These are phyloP conservation scores for Perca schrenkii DNA, from an alignment of 2,113 vertebrate genomes.

Conservation along the genomic window DNA sequence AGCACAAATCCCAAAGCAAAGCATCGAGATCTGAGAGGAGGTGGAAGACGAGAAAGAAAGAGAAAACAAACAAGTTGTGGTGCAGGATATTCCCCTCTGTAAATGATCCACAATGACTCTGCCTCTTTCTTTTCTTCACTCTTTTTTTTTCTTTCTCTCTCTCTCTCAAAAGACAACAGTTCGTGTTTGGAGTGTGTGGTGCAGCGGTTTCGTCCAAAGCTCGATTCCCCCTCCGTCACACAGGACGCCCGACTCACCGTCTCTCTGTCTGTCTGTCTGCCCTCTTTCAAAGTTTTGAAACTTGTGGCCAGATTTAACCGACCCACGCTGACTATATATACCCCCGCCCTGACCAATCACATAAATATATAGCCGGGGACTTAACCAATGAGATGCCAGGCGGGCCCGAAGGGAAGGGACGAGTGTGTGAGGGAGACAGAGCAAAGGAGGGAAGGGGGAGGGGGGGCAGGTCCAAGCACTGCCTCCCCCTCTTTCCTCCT, in stretches of 20 bases:
- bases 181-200: slow-evolving; percentile 67
- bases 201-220: slow-evolving; percentile 64
- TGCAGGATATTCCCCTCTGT: slow-evolving; percentile 66
- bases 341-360: slow-evolving; percentile 82
- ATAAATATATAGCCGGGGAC: slow-evolving; percentile 53
- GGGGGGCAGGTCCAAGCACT: slow-evolving; percentile 36
- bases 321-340: slow-evolving; percentile 84
- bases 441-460: slow-evolving; percentile 54
- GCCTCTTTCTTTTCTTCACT: slow-evolving; percentile 52
- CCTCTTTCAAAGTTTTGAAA: slow-evolving; percentile 78
- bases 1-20: slow-evolving; percentile 72
- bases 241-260: slow-evolving; percentile 52
- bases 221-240: slow-evolving; percentile 58
- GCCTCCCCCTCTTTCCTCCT: slow-evolving; percentile 62
- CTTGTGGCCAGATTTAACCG: slow-evolving; percentile 85
- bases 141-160: neutral
- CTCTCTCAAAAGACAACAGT: slow-evolving; percentile 35
- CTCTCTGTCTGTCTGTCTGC: slow-evolving; percentile 60
- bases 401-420: slow-evolving; percentile 46
- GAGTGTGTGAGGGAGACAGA: slow-evolving; percentile 33
- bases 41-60: slow-evolving; percentile 31
- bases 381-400: slow-evolving; percentile 79
- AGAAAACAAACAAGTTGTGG: slow-evolving; percentile 60
- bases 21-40: slow-evolving; percentile 74
- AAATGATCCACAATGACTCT: slow-evolving; percentile 63